Evolutionary conservation across 2,888 invertebrate genomes (phyloP).

Genomic region (Cheilosia impressa): DNA sequence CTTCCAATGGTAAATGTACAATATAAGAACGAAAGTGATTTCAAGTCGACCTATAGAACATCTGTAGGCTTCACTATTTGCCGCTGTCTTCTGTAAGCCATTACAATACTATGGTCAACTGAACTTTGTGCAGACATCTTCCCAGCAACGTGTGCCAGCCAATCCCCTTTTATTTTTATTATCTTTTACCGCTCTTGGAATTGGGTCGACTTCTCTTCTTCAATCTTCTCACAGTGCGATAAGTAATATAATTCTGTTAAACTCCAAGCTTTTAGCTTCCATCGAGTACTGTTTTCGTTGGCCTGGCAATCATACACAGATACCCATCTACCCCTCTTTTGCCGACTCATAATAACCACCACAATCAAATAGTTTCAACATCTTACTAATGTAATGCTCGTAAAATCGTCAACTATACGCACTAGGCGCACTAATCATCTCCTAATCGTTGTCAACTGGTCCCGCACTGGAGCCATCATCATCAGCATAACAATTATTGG

Average conservation of each 20-base stretch:
- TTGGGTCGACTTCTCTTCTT: not conserved
- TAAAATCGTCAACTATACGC: slow-evolving; percentile 21
- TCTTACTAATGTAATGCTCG: slow-evolving; percentile 14
- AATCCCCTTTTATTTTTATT: too few species aligned
- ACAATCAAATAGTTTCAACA: not conserved
- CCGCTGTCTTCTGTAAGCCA: too few species aligned
- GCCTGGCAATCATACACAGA: not conserved
- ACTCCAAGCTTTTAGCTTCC: not conserved
- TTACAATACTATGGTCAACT: too few species aligned
- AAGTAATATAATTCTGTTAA: not conserved
- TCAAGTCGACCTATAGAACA: too few species aligned
- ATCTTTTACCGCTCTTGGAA: not conserved
- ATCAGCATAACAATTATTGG: slow-evolving; percentile 50
- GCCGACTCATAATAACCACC: not conserved
- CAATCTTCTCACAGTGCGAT: not conserved
- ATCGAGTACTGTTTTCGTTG: not conserved
- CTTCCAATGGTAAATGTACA: too few species aligned
- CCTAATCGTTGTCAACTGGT: slow-evolving; percentile 32
- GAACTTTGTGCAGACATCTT: too few species aligned
- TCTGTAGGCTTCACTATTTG: too few species aligned
- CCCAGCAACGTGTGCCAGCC: too few species aligned
- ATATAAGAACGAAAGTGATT: too few species aligned
- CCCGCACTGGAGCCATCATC: slow-evolving; percentile 23
- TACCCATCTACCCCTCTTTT: not conserved
- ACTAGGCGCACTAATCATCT: slow-evolving; percentile 21